phyloP scores from a whole-genome alignment of 2,797 vertebrate species.

The Triplophysa yarkandensis region DNA sequence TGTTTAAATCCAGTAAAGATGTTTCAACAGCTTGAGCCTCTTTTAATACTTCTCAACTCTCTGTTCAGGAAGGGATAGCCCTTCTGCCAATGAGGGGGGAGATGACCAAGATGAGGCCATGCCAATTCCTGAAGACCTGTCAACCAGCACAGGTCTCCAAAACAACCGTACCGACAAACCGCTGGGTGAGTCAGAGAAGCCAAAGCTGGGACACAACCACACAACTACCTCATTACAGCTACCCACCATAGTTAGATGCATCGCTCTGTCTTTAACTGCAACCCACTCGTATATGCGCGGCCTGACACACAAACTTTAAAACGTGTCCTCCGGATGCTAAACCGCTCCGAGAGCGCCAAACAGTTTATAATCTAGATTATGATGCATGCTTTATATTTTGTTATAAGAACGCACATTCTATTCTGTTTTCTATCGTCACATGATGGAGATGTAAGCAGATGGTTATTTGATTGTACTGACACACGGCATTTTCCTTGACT shows the following conservation, averaged over 20 bases:
- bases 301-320: slow-evolving; percentile 7
- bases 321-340: not conserved
- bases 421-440: not conserved
- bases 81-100: slow-evolving; percentile 82
- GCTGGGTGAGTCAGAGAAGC: slow-evolving; percentile 73
- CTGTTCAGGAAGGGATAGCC: slow-evolving; percentile 86
- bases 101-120: slow-evolving; percentile 95
- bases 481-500: not conserved
- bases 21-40: not conserved
- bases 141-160: slow-evolving; percentile 85
- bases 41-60: slow-evolving; percentile 50
- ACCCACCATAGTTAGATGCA: slow-evolving; percentile 14
- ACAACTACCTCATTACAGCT: slow-evolving; percentile 23
- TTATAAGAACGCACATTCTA: not conserved
- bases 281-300: slow-evolving; percentile 8
- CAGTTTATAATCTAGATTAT: not conserved
- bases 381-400: not conserved
- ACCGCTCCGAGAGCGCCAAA: not conserved
- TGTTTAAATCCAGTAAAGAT: not conserved
- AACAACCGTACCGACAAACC: slow-evolving; percentile 86
- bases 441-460: slow-evolving; percentile 1
- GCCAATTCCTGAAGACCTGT: slow-evolving; percentile 97
- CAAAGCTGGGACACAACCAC: slow-evolving; percentile 26
- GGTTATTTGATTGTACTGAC: not conserved
- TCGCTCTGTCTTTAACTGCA: not conserved